Evolutionary conservation across 2,113 vertebrate species (phyloP).

Genomic region (Ia io): DNA sequence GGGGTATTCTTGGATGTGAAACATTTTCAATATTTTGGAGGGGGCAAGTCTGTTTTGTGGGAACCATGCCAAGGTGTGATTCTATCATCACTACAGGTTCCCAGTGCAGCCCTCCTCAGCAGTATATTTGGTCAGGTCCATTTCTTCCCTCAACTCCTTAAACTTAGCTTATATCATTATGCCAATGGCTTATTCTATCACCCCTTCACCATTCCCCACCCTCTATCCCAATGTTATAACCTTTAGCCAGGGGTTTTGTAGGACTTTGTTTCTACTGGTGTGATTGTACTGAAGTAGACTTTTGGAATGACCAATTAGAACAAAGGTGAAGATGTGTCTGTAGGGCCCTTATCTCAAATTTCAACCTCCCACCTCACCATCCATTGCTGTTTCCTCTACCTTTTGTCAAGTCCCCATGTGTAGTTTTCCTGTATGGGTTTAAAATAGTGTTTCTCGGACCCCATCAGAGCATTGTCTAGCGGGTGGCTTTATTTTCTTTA

Average conservation of each 20-base stretch:
- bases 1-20: not conserved
- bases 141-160: not conserved
- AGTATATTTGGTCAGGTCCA: not conserved
- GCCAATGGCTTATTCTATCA: not conserved
- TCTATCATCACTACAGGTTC: not conserved
- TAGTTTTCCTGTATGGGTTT: not conserved
- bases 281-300: not conserved
- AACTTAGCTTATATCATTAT: not conserved
- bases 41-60: not conserved
- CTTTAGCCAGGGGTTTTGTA: not conserved
- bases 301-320: not conserved
- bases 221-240: not conserved
- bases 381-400: not conserved
- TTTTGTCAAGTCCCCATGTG: not conserved
- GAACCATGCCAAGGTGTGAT: not conserved
- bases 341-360: not conserved
- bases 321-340: too few relatives aligned
- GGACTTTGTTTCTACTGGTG: not conserved
- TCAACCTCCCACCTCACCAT: not conserved
- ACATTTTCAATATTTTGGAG: not conserved
- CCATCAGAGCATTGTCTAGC: not conserved
- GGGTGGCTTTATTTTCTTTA: constrained; percentile 5
- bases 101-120: not conserved
- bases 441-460: not conserved
- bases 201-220: not conserved